These are phyloP conservation scores for Meandrina meandrites DNA, from an alignment of 92 coral and sea anemone genomes.

Conservation along the genomic window DNA sequence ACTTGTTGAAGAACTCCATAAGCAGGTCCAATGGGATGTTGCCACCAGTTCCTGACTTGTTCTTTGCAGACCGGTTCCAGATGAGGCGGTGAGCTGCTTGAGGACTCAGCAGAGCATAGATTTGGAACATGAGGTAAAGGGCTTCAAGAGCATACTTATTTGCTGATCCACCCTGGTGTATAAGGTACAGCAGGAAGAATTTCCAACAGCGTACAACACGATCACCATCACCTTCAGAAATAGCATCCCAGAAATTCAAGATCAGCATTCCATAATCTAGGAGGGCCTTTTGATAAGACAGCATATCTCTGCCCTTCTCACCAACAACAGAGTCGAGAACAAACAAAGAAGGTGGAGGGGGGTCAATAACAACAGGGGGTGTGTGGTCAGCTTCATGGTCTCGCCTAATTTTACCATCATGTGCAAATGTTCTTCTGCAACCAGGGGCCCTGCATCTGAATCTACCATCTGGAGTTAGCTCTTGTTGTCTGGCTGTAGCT, in stretches of 20 bases:
- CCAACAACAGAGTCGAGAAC: background rate
- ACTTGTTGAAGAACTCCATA: constrained; percentile 66
- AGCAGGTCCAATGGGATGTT: constrained; percentile 73
- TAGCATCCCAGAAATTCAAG: constrained; percentile 45
- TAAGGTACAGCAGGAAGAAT: background rate
- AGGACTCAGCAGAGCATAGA: constrained; percentile 71
- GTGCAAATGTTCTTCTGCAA: constrained; percentile 63
- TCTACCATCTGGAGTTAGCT: background rate
- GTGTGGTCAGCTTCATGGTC: constrained; percentile 74
- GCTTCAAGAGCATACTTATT: constrained; percentile 65
- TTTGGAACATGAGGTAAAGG: constrained; percentile 75
- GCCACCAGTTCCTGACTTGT: constrained; percentile 68
- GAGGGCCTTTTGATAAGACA: constrained; percentile 69
- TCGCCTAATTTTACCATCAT: constrained; percentile 64
- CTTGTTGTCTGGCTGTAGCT: too few species aligned
- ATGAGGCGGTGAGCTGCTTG: constrained; percentile 74
- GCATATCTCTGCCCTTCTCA: constrained; percentile 67
- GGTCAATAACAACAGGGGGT: constrained; percentile 61
- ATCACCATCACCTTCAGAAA: background rate
- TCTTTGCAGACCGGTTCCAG: constrained; percentile 73
- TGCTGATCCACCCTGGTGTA: background rate
- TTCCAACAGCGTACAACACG: background rate
- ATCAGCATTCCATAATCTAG: constrained; percentile 75
- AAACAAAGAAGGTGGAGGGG: background rate
- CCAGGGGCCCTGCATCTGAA: constrained; percentile 64